phyloP scores from a whole-genome alignment of 37 sponge, comb jelly and placozoan species.

The Cliona cf. orientalis region DNA sequence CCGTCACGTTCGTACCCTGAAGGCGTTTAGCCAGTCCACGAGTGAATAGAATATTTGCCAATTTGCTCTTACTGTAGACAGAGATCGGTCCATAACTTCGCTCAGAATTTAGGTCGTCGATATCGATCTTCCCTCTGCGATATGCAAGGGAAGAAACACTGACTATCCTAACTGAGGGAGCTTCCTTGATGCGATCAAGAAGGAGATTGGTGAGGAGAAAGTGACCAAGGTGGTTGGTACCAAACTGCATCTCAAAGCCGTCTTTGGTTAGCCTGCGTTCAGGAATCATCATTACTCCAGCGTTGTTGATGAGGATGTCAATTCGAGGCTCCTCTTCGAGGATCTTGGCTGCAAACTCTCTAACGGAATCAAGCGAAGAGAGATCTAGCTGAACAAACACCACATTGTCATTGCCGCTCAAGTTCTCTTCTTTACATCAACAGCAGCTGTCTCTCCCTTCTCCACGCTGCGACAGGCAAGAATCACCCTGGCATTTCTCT shows the following conservation, averaged over 20 bases:
- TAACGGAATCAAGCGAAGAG: slow-evolving; percentile 63
- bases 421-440: slow-evolving; percentile 44
- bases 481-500: slow-evolving; percentile 76
- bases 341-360: slow-evolving; percentile 68
- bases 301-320: slow-evolving; percentile 85
- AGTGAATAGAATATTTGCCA: slow-evolving; percentile 86
- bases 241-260: slow-evolving; percentile 68
- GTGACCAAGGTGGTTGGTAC: slow-evolving; percentile 68
- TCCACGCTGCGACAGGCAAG: slow-evolving; percentile 78
- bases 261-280: slow-evolving; percentile 45
- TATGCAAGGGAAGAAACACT: slow-evolving; percentile 60
- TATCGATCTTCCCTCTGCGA: slow-evolving; percentile 19
- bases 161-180: slow-evolving; percentile 77
- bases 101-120: slow-evolving; percentile 45
- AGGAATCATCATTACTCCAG: slow-evolving; percentile 62
- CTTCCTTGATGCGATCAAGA: slow-evolving; percentile 61
- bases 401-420: slow-evolving; percentile 45
- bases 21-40: slow-evolving; percentile 68
- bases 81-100: slow-evolving; percentile 5
- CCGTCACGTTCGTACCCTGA: slow-evolving; percentile 60
- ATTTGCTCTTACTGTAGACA: slow-evolving; percentile 74
- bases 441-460: slow-evolving; percentile 66
- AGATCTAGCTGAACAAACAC: slow-evolving; percentile 73
- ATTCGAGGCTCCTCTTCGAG: slow-evolving; percentile 53
- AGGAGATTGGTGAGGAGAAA: slow-evolving; percentile 70